These are phyloP conservation scores for Lithobates pipiens DNA, from an alignment of 2,797 vertebrate genomes.

Conservation along the genomic window DNA sequence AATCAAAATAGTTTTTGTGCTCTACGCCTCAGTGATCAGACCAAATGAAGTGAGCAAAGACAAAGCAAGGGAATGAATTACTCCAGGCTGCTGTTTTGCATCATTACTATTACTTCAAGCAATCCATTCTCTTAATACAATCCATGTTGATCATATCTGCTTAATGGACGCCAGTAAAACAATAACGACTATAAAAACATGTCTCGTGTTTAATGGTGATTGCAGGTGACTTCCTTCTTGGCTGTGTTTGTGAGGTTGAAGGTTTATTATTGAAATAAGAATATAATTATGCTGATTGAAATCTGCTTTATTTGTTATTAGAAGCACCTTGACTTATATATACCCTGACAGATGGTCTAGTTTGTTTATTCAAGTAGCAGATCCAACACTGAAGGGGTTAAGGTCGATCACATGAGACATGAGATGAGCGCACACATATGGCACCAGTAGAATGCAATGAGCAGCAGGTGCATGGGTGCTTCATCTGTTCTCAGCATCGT, in stretches of 20 bases:
- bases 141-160: slow-evolving; percentile 42
- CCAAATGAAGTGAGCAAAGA: slow-evolving; percentile 54
- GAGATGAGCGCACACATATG: slow-evolving; percentile 35
- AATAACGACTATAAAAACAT: slow-evolving; percentile 46
- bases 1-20: slow-evolving; percentile 36
- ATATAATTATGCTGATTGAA: slow-evolving; percentile 27
- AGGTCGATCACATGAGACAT: slow-evolving; percentile 41
- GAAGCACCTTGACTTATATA: slow-evolving; percentile 26
- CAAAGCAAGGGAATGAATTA: slow-evolving; percentile 47
- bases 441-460: slow-evolving; percentile 16
- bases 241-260: slow-evolving; percentile 15
- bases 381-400: slow-evolving; percentile 43
- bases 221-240: slow-evolving; percentile 37
- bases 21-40: slow-evolving; percentile 48
- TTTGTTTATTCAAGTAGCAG: slow-evolving; percentile 6
- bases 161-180: slow-evolving; percentile 31
- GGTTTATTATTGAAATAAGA: slow-evolving; percentile 28
- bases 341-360: slow-evolving; percentile 43
- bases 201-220: slow-evolving; percentile 32
- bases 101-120: slow-evolving; percentile 49
- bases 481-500: slow-evolving; percentile 13
- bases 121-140: slow-evolving; percentile 47
- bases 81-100: slow-evolving; percentile 20
- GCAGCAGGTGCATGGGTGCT: slow-evolving; percentile 39
- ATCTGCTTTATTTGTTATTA: slow-evolving; percentile 39